A percentile compares a stretch with the other conserved stretches of the same genome.
Conservation (phyloP, 2,888 invertebrate genomes). For the Loripinus fragilis region DNA sequence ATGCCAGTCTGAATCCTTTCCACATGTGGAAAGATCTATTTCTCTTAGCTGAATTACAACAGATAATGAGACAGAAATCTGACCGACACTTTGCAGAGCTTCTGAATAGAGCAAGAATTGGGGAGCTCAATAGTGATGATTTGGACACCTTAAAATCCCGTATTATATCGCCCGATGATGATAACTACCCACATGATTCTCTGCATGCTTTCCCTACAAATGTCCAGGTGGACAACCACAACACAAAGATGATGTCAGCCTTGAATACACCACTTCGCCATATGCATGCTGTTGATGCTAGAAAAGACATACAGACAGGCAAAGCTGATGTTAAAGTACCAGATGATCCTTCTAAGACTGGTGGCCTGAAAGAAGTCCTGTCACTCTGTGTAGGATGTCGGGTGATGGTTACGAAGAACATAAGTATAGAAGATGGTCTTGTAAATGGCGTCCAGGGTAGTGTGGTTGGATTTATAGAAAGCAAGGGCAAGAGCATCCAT, state of each 20-base stretch:
- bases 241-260: not conserved
- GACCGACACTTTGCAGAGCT: not conserved
- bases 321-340: not conserved
- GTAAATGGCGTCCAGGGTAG: constrained; percentile 38
- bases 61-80: constrained; percentile 6
- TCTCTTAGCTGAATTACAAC: not conserved
- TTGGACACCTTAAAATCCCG: not conserved
- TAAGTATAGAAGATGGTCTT: constrained; percentile 45
- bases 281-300: not conserved
- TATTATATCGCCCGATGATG: not conserved
- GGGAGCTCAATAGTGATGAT: not conserved
- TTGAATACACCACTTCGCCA: not conserved
- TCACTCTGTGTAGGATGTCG: constrained; percentile 29
- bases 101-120: not conserved
- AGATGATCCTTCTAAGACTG: not conserved
- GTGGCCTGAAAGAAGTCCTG: not conserved
- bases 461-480: constrained; percentile 23
- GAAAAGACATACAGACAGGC: not conserved
- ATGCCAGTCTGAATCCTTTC: not conserved
- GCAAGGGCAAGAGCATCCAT: not conserved
- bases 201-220: not conserved
- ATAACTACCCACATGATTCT: not conserved
- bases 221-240: not conserved
- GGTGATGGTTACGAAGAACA: constrained; percentile 41
- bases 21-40: not conserved